Percentiles rank a stretch among this genome's conserved stretches.
Conservation (phyloP, 2,888 invertebrate genomes). For the Hirtodrosophila duncani region DNA sequence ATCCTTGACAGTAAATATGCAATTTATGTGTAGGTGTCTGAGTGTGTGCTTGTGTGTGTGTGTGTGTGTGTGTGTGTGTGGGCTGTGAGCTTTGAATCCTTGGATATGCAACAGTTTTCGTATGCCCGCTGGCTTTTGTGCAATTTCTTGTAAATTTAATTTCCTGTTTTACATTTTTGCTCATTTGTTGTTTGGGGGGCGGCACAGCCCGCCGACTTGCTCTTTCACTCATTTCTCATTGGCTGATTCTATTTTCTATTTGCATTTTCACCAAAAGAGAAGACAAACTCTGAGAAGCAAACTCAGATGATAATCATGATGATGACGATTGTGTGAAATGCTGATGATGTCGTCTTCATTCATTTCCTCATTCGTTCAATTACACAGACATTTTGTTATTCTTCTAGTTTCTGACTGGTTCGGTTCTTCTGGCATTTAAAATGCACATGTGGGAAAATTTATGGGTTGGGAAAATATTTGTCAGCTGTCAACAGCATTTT, state of each 20-base stretch:
- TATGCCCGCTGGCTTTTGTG: constrained; percentile 33
- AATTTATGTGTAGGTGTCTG: no score
- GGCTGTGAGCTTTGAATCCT: no score
- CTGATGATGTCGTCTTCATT: constrained; percentile 37
- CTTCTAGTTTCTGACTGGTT: no score
- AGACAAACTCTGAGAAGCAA: no score
- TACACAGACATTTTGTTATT: constrained; percentile 14
- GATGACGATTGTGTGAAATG: background rate
- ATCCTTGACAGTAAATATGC: no score
- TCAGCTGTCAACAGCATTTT: constrained; percentile 26
- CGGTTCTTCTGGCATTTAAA: constrained; percentile 1
- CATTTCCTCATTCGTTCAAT: constrained; percentile 55
- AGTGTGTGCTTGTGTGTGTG: no score
- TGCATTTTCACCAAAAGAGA: no score
- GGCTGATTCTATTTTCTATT: constrained; percentile 8
- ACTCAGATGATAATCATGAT: constrained; percentile 7
- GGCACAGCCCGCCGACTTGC: background rate
- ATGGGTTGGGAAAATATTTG: constrained; percentile 15
- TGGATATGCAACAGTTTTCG: constrained; percentile 41
- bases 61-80: constrained; percentile 6
- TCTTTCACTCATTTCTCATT: constrained; percentile 1
- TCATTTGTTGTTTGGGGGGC: constrained; percentile 25
- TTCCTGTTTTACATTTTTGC: constrained; percentile 55
- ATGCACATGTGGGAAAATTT: constrained; percentile 15
- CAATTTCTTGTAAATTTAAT: constrained; percentile 64